phyloP scores from a whole-genome alignment of 2,888 invertebrate species.

The Ommatoiulus sabulosus region DNA sequence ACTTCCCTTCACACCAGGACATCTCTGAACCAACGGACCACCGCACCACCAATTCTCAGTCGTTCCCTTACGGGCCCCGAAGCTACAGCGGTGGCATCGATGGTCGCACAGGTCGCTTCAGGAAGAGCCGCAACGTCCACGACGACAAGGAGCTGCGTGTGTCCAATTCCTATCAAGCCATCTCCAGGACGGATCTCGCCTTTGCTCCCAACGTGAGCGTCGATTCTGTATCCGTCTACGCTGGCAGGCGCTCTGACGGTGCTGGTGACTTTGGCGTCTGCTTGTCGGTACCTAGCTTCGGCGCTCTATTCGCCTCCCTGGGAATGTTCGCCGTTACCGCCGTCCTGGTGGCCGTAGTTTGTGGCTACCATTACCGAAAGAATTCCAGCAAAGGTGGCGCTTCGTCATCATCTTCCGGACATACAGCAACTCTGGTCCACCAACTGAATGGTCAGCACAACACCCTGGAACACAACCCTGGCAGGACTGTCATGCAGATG shows the following conservation, averaged over 20 bases:
- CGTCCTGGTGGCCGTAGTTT: constrained; percentile 55
- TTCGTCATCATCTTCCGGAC: constrained; percentile 60
- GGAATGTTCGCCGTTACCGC: constrained; percentile 56
- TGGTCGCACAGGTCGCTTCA: constrained; percentile 59
- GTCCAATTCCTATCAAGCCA: constrained; percentile 88
- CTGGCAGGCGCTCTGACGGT: constrained; percentile 41
- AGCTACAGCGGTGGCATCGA: constrained; percentile 67
- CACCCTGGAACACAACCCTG: neutral
- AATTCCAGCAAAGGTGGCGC: constrained; percentile 53
- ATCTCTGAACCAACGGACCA: neutral
- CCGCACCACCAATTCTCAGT: constrained; percentile 67
- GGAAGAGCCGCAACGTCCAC: constrained; percentile 79
- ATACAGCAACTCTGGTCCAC: constrained; percentile 49
- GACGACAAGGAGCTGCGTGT: constrained; percentile 77
- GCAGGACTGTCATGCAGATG: constrained; percentile 19
- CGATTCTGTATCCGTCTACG: constrained; percentile 53
- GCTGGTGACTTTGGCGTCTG: constrained; percentile 46
- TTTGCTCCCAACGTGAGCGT: constrained; percentile 77
- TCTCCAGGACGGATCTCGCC: constrained; percentile 90
- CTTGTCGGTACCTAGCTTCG: constrained; percentile 53
- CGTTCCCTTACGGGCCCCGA: constrained; percentile 83
- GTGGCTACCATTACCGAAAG: constrained; percentile 55
- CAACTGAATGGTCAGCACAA: neutral
- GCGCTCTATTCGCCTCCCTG: constrained; percentile 55
- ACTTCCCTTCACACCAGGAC: constrained; percentile 31